These are phyloP conservation scores for Drosophila varians DNA, from an alignment of 1,140 invertebrate genomes.

Conservation along the genomic window DNA sequence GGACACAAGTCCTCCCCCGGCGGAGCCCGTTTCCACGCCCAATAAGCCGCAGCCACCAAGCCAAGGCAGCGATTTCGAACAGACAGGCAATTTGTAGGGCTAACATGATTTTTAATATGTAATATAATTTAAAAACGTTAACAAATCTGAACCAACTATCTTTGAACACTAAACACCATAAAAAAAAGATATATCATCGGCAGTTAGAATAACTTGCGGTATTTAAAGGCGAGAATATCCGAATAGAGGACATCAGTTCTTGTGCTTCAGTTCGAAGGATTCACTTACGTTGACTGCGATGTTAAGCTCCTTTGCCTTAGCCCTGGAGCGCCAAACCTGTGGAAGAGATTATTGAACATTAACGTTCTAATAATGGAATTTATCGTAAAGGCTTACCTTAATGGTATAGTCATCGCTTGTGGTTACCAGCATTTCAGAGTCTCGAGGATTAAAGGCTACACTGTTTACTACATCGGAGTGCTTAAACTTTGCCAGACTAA, in stretches of 20 bases:
- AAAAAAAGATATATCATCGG: conserved; percentile 24
- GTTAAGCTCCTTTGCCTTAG: conserved; percentile 59
- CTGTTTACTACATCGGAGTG: conserved; percentile 94
- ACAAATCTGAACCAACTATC: conserved; percentile 16
- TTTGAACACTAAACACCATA: conserved; percentile 5
- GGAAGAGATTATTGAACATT: neutral
- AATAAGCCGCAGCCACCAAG: neutral
- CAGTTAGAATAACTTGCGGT: conserved; percentile 11
- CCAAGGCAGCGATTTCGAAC: conserved; percentile 18
- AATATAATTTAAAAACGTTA: conserved; percentile 17
- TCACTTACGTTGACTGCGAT: conserved; percentile 65
- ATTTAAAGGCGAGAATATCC: conserved; percentile 2
- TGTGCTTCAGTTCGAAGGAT: conserved; percentile 70
- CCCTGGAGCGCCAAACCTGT: conserved; percentile 72
- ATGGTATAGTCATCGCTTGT: conserved; percentile 93
- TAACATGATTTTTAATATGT: conserved; percentile 28
- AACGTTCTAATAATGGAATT: neutral
- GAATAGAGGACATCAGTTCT: conserved; percentile 30
- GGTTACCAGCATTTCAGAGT: conserved; percentile 93
- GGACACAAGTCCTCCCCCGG: neutral
- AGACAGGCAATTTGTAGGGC: conserved; percentile 1
- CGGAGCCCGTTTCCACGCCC: conserved; percentile 5
- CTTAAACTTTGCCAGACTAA: conserved; percentile 90
- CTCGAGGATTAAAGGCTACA: conserved; percentile 93
- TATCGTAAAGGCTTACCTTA: conserved; percentile 77